These are phyloP conservation scores for Heteropelma amictum DNA, from an alignment of 2,888 invertebrate genomes.

Conservation along the genomic window DNA sequence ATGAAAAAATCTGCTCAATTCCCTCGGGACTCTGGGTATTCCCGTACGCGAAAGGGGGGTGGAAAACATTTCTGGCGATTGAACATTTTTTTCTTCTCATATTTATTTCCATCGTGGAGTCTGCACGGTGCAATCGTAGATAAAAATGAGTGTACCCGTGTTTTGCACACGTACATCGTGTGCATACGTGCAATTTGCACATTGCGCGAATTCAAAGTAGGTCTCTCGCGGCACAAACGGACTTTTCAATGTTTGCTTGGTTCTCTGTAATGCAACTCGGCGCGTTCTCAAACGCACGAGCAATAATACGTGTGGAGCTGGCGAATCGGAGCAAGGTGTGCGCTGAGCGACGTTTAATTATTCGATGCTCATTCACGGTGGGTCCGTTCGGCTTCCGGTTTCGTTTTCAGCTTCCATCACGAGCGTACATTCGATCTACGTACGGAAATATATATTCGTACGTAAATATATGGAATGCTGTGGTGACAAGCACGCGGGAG, in stretches of 20 bases:
- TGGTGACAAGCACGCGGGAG: not conserved
- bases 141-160: no score
- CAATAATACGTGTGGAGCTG: not conserved
- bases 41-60: slow-evolving; percentile 7
- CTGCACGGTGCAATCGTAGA: no score
- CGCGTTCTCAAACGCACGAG: not conserved
- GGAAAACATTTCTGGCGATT: slow-evolving; percentile 13
- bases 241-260: slow-evolving; percentile 5
- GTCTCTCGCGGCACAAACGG: slow-evolving; percentile 25
- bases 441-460: not conserved
- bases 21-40: slow-evolving; percentile 10
- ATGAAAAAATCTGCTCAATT: slow-evolving; percentile 42
- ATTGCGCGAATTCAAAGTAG: slow-evolving; percentile 30
- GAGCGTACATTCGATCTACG: not conserved
- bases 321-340: slow-evolving; percentile 55
- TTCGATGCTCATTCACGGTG: slow-evolving; percentile 63
- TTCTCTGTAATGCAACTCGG: not conserved
- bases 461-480: not conserved
- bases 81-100: slow-evolving; percentile 6
- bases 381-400: slow-evolving; percentile 60
- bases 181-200: not conserved
- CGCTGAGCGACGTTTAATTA: slow-evolving; percentile 74
- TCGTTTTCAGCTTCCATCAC: slow-evolving; percentile 6
- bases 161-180: no score
- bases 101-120: not conserved